Percentiles rank a stretch among this genome's conserved stretches.
Conservation (phyloP, 2,888 invertebrate genomes). For the Pelosia muscerda region DNA sequence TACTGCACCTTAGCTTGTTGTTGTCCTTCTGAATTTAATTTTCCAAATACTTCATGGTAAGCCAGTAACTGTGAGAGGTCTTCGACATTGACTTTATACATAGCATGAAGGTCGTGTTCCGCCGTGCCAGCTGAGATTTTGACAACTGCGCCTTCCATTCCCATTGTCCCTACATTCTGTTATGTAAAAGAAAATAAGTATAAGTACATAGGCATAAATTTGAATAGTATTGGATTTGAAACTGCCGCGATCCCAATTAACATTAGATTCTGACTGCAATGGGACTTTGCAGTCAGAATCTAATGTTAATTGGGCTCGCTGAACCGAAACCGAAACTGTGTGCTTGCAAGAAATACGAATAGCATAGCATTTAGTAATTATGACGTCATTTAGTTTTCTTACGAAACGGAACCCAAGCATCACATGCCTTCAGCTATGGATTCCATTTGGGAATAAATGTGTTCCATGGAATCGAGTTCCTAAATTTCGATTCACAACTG, state of each 20-base stretch:
- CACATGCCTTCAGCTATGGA: too few species aligned
- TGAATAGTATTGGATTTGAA: not conserved
- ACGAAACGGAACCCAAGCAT: too few species aligned
- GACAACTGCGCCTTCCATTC: constrained; percentile 91
- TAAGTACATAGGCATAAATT: not conserved
- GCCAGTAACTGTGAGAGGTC: constrained; percentile 94
- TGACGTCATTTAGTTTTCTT: too few species aligned
- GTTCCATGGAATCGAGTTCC: too few species aligned
- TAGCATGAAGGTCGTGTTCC: constrained; percentile 92
- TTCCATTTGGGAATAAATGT: too few species aligned
- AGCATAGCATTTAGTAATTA: too few species aligned
- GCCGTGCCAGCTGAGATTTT: constrained; percentile 90
- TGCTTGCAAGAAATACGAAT: too few species aligned
- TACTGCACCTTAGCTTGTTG: constrained; percentile 66
- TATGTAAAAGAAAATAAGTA: not conserved
- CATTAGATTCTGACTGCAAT: too few species aligned
- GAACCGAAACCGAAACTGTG: not conserved
- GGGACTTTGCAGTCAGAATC: not conserved
- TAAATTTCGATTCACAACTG: too few species aligned
- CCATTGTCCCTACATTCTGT: constrained; percentile 79
- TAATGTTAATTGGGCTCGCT: not conserved
- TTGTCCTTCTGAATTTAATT: constrained; percentile 78
- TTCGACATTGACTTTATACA: constrained; percentile 94
- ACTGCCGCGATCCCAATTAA: not conserved
- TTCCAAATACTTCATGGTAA: constrained; percentile 93